These are phyloP conservation scores for Geotrupes spiniger DNA, from an alignment of 2,888 invertebrate genomes.

Conservation along the genomic window DNA sequence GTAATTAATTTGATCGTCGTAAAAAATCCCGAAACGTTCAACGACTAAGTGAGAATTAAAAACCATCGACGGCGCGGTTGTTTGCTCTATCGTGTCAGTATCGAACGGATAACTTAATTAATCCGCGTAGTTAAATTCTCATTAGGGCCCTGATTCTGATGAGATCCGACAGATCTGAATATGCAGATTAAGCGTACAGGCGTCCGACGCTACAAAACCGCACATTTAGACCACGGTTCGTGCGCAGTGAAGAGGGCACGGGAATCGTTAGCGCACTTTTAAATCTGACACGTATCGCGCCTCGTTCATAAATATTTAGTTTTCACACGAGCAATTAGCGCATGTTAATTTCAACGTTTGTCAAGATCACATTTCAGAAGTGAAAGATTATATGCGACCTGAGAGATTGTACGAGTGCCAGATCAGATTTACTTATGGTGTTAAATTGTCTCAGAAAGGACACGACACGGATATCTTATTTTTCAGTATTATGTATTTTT, in stretches of 20 bases:
- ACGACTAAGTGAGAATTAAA: background rate
- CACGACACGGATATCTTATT: too few relatives aligned
- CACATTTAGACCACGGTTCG: background rate
- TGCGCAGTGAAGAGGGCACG: background rate
- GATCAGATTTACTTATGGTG: too few relatives aligned
- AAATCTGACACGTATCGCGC: constrained; percentile 1
- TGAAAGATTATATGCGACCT: too few relatives aligned
- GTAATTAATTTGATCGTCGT: too few relatives aligned
- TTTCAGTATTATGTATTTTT: too few relatives aligned
- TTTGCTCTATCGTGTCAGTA: constrained; percentile 6
- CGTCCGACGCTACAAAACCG: constrained; percentile 13
- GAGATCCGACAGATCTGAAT: constrained; percentile 42
- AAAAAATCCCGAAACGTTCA: too few relatives aligned
- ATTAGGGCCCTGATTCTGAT: constrained; percentile 41
- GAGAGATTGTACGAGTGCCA: too few relatives aligned
- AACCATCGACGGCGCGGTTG: constrained; percentile 4
- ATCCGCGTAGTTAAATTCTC: constrained; percentile 43
- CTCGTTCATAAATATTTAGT: constrained; percentile 4
- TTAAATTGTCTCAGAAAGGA: too few relatives aligned
- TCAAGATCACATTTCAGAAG: too few relatives aligned
- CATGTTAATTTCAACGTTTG: too few relatives aligned
- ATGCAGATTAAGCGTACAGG: constrained; percentile 42
- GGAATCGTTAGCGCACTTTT: constrained; percentile 2
- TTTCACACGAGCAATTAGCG: too few relatives aligned
- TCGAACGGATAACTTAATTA: constrained; percentile 38